phyloP scores from a whole-genome alignment of 2,888 invertebrate genomes.

The Cloeon dipterum region DNA sequence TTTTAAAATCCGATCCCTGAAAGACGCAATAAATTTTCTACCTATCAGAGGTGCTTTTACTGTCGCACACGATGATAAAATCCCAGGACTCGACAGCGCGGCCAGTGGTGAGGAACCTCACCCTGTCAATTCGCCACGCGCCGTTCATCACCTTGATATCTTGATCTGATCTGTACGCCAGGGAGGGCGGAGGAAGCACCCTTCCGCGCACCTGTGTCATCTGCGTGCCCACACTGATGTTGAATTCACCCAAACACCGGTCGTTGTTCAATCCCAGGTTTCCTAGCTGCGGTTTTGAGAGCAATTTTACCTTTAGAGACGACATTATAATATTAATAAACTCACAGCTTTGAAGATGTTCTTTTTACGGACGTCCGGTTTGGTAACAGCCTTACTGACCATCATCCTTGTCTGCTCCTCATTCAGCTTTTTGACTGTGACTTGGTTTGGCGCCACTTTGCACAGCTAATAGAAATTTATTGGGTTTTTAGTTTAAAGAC shows the following conservation, averaged over 20 bases:
- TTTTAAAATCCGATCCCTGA: too few relatives aligned
- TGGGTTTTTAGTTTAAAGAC: too few relatives aligned
- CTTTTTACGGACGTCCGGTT: slow-evolving; percentile 45
- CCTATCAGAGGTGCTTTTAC: slow-evolving; percentile 21
- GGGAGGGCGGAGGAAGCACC: slow-evolving; percentile 47
- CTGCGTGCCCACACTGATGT: slow-evolving; percentile 43
- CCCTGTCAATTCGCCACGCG: slow-evolving; percentile 17
- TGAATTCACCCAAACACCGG: slow-evolving; percentile 52
- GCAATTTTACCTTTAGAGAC: too few relatives aligned
- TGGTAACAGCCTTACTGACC: slow-evolving; percentile 68
- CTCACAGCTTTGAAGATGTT: slow-evolving; percentile 56
- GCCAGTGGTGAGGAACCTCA: slow-evolving; percentile 11
- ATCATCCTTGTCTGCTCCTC: slow-evolving; percentile 65
- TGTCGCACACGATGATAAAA: slow-evolving; percentile 21
- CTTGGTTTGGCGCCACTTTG: slow-evolving; percentile 53
- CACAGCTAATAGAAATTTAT: too few relatives aligned
- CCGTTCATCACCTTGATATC: slow-evolving; percentile 16
- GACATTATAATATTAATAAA: background rate
- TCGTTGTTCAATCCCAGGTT: slow-evolving; percentile 17
- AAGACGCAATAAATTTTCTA: too few relatives aligned
- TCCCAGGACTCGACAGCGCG: slow-evolving; percentile 21
- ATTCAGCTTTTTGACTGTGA: slow-evolving; percentile 53
- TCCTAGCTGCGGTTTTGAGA: too few relatives aligned
- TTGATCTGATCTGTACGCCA: slow-evolving; percentile 31
- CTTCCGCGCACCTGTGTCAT: slow-evolving; percentile 62